Conservation (phyloP, 2,888 invertebrate species). For the Amblyjoppa fuscipennis region DNA sequence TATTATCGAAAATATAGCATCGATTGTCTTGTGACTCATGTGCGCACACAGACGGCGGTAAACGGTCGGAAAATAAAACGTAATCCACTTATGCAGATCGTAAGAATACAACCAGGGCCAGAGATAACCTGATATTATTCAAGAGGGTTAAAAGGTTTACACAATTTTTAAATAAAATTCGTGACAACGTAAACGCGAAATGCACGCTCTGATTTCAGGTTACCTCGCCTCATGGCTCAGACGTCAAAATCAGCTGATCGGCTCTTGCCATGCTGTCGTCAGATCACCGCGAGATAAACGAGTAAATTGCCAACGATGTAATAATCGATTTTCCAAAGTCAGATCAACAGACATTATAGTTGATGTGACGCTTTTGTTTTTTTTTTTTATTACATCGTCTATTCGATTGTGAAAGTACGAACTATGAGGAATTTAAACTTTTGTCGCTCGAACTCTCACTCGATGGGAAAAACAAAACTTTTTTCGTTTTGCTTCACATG, state of each 20-base stretch:
- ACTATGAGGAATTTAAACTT: neutral
- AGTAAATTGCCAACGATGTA: slow-evolving; percentile 27
- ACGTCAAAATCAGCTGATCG: slow-evolving; percentile 78
- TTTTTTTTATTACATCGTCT: neutral
- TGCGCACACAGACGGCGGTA: neutral
- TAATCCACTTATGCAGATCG: neutral
- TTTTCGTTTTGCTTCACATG: neutral
- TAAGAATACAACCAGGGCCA: neutral
- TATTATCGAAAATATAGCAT: neutral
- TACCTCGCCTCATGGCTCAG: slow-evolving; percentile 65
- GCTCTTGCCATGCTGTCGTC: slow-evolving; percentile 36
- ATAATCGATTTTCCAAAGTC: slow-evolving; percentile 32
- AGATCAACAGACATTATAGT: neutral
- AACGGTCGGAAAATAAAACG: neutral
- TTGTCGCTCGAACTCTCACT: neutral
- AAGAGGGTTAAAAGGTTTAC: too few species aligned
- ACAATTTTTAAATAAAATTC: neutral
- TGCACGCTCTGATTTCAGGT: slow-evolving; percentile 65
- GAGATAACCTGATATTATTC: neutral
- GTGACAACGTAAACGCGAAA: slow-evolving; percentile 6
- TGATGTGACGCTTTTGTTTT: neutral
- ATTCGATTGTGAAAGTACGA: neutral
- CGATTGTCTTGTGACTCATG: neutral
- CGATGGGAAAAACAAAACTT: neutral
- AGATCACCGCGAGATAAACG: slow-evolving; percentile 25